Percentiles rank a stretch among this genome's conserved stretches.
phyloP scores from a whole-genome alignment of 2,797 vertebrate species.

The Hypotaenidia philippensis region DNA sequence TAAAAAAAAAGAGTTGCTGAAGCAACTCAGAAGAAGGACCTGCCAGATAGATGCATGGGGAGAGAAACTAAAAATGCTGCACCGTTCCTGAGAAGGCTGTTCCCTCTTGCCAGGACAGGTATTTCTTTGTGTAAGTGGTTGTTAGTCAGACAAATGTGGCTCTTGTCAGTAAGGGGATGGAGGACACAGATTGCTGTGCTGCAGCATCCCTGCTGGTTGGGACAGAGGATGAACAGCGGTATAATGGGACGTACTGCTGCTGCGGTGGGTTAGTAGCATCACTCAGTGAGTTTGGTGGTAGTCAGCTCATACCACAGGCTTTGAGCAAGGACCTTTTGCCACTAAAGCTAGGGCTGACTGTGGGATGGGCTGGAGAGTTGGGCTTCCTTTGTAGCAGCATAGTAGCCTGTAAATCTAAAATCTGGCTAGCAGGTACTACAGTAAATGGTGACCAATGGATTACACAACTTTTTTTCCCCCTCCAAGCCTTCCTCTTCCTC shows the following conservation, averaged over 20 bases:
- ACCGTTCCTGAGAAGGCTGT: background rate
- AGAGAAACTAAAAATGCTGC: background rate
- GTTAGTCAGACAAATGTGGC: background rate
- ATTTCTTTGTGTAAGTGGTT: background rate
- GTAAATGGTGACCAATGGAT: background rate
- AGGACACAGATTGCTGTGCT: background rate
- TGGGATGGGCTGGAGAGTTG: fast-evolving
- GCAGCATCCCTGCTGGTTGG: background rate
- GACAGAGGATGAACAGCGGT: background rate
- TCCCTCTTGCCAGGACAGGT: background rate
- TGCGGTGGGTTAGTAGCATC: background rate
- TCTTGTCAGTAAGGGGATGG: background rate
- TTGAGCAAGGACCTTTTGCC: background rate
- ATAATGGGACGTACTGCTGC: background rate
- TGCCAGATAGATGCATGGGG: background rate
- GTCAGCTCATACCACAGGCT: background rate
- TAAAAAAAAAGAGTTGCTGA: background rate
- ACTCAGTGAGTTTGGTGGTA: fast-evolving
- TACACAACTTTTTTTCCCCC: background rate
- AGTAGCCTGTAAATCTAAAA: background rate
- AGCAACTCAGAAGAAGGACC: background rate
- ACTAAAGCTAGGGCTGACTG: background rate
- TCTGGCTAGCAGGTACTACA: background rate
- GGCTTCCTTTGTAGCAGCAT: background rate
- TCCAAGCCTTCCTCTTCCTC: background rate